A percentile compares a stretch with the other conserved stretches of the same genome.
Conservation (phyloP, 2,113 vertebrate genomes). For the Dicaeum eximium region DNA sequence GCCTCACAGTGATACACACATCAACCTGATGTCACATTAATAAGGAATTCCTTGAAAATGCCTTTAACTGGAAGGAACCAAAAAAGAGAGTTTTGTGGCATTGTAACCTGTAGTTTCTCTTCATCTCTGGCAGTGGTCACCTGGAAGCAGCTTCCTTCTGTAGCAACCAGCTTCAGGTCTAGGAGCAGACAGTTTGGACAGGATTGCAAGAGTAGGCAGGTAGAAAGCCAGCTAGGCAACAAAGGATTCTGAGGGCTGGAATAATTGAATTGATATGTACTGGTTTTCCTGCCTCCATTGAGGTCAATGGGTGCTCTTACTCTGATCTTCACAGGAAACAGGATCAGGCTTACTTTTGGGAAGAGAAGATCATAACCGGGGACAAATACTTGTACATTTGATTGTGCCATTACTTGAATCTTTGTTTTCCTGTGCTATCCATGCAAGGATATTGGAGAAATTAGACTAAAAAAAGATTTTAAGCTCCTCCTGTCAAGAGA, state of each 20-base stretch:
- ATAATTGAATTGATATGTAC: neutral
- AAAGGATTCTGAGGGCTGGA: neutral
- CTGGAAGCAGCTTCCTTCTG: neutral
- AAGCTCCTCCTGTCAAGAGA: neutral
- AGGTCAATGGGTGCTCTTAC: neutral
- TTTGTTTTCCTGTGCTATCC: neutral
- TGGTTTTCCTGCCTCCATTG: neutral
- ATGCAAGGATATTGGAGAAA: neutral
- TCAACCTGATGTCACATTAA: neutral
- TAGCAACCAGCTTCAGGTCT: neutral
- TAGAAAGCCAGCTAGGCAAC: neutral
- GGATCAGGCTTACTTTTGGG: neutral
- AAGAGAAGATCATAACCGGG: neutral
- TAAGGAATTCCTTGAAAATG: neutral
- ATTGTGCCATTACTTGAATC: neutral
- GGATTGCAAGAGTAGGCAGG: neutral
- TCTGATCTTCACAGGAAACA: neutral
- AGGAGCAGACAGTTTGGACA: neutral
- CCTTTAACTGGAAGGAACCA: neutral
- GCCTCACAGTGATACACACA: fast-evolving
- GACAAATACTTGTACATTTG: neutral
- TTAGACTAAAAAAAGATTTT: neutral
- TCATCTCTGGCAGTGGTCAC: neutral
- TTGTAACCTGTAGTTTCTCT: neutral
- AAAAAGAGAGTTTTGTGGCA: neutral